Evolutionary conservation across 1,140 invertebrate genomes (phyloP).

Genomic region (Sycobia sp.): DNA sequence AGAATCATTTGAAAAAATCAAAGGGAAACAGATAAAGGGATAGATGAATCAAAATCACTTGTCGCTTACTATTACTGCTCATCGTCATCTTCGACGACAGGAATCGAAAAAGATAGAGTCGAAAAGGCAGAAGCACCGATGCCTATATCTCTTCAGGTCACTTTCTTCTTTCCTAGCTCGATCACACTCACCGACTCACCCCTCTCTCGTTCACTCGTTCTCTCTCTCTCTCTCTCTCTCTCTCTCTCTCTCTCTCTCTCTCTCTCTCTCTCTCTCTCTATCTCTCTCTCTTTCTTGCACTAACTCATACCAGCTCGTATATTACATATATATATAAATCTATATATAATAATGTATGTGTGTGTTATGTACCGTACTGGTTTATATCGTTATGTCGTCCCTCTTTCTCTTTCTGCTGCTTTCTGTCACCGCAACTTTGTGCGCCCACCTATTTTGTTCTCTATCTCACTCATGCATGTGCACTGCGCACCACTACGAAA

Average conservation of each 20-base stretch:
- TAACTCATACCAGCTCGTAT: not conserved
- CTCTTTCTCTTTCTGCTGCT: not conserved
- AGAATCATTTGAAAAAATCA: too few relatives aligned
- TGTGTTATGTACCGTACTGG: not conserved
- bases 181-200: slow-evolving; percentile 3
- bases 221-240: not conserved
- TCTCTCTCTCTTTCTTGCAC: not conserved
- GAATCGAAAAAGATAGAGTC: not conserved
- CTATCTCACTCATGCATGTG: not conserved
- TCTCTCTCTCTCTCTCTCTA: not conserved
- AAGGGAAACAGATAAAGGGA: too few relatives aligned
- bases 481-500: slow-evolving; percentile 12
- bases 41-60: slow-evolving; percentile 24
- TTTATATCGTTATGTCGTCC: too few relatives aligned
- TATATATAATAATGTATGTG: not conserved
- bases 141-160: slow-evolving; percentile 21
- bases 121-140: too few relatives aligned
- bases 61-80: slow-evolving; percentile 1
- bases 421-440: not conserved
- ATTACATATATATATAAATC: too few relatives aligned
- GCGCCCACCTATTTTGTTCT: not conserved
- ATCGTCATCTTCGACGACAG: slow-evolving; percentile 5
- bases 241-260: not conserved
- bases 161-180: slow-evolving; percentile 29
- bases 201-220: too few relatives aligned